Percentiles rank a stretch among this genome's conserved stretches.
Conservation (phyloP, 2,113 vertebrate genomes). For the Myodes glareolus region DNA sequence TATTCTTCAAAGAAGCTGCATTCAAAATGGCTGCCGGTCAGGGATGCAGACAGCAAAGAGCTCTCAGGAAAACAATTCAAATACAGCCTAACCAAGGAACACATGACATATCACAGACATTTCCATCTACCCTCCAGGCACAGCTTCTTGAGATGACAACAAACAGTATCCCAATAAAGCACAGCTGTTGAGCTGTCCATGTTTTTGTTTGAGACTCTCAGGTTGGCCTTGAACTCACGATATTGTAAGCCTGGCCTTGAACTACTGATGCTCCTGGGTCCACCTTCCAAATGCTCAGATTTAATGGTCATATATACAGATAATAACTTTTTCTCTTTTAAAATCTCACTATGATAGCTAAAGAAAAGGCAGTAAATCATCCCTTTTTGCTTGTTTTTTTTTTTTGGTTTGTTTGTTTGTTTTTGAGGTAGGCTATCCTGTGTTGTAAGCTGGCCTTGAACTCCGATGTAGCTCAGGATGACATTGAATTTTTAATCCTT, state of each 20-base stretch:
- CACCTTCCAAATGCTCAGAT: background rate
- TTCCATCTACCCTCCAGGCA: background rate
- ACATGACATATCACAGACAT: background rate
- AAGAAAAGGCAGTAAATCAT: background rate
- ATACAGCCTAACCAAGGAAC: background rate
- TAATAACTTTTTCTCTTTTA: background rate
- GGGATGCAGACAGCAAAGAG: background rate
- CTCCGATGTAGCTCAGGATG: background rate
- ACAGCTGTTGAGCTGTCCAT: background rate
- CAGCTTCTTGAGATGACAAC: background rate
- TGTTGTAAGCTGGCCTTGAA: background rate
- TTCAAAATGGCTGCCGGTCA: background rate
- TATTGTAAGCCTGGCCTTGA: background rate
- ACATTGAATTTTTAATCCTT: background rate
- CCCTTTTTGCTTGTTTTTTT: background rate
- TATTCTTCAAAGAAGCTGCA: background rate
- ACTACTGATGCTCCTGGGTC: background rate
- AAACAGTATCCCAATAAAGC: background rate
- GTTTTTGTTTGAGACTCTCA: background rate
- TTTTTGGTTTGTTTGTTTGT: no score
- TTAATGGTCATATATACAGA: background rate
- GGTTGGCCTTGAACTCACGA: background rate
- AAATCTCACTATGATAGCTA: constrained; percentile 17
- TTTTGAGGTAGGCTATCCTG: background rate
- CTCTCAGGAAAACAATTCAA: background rate